Conservation (phyloP, 35 echinoderm and acorn worm species). For the Chiridota heheva region DNA sequence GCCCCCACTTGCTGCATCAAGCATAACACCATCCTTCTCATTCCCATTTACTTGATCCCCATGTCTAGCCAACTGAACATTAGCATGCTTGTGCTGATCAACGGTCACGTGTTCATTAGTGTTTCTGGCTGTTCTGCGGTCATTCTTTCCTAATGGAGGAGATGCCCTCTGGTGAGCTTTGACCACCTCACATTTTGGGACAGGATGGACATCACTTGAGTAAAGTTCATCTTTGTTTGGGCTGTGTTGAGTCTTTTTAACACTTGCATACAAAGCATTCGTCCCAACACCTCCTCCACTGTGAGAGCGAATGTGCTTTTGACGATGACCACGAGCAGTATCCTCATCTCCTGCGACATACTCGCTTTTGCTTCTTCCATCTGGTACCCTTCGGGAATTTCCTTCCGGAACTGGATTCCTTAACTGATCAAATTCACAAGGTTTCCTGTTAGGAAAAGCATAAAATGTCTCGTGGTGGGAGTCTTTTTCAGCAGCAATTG, state of each 20-base stretch:
- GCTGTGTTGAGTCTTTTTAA: not conserved
- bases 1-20: not conserved
- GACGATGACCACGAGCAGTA: not conserved
- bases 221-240: not conserved
- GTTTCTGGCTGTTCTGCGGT: not conserved
- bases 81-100: conserved; percentile 19
- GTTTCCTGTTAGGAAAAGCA: too few species aligned
- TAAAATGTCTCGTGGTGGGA: too few species aligned
- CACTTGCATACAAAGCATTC: not conserved
- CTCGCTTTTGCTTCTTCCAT: not conserved
- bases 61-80: not conserved
- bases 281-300: conserved; percentile 8
- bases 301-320: conserved; percentile 23
- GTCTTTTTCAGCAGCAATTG: too few species aligned
- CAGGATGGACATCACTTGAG: not conserved
- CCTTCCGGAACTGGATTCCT: not conserved
- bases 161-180: not conserved
- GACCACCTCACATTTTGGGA: conserved; percentile 3
- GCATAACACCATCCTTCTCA: not conserved
- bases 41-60: not conserved
- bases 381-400: not conserved
- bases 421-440: not conserved
- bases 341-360: not conserved
- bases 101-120: conserved; percentile 25
- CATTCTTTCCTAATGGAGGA: too few species aligned